Base-by-base conservation (phyloP, 2,888 invertebrate species). In the Pseudoips prasinana region DNA sequence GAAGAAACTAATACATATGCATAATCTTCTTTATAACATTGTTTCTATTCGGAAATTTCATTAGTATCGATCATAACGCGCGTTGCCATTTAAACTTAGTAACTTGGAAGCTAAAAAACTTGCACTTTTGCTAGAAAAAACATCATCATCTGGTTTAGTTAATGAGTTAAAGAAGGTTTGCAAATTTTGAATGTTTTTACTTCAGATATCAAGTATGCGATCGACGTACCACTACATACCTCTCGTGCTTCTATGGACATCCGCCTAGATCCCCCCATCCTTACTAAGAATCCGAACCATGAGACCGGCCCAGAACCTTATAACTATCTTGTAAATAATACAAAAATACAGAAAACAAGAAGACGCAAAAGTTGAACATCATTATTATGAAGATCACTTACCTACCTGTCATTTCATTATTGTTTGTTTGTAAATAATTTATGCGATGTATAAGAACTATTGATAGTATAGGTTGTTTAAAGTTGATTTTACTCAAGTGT, bases 221-320 rank as follows among this genome's bases (percentile, higher is more conserved):
- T 40, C 36, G 69, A 53, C 29, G 68, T 78, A 9, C 80, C 82
- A 18, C 80, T 86, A 46, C 86, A 58, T 48, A 63, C 63, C 25
- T 82, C 83, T 52, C 70, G 70, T 39, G 86, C 85, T 17, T 70
- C 76, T 19, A 67, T 82, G 62, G 73, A 85, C 46, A 78, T 87
- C 49, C 74, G 71, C 42, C 46, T 73, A 40, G 53, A 57, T 25
- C 29, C 54, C 37, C 61, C 68, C 17, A 42, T 36, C 57, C 48
- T 29, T 8, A 38, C 28, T 29, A 8, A 33, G 25, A 14, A 28
- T 39, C 46, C 39, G 30, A 32, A 39, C 14, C 37, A 36, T 19
- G 30, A 31, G 47, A 39, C 44, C 22, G 44, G 57, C 20, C 45
- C 47, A 24, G 50, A 52, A 37, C 46, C 59, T 22, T 35, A 47